Evolutionary conservation across 2,797 vertebrate species (phyloP).

Genomic region (Cirrhinus mrigala): DNA sequence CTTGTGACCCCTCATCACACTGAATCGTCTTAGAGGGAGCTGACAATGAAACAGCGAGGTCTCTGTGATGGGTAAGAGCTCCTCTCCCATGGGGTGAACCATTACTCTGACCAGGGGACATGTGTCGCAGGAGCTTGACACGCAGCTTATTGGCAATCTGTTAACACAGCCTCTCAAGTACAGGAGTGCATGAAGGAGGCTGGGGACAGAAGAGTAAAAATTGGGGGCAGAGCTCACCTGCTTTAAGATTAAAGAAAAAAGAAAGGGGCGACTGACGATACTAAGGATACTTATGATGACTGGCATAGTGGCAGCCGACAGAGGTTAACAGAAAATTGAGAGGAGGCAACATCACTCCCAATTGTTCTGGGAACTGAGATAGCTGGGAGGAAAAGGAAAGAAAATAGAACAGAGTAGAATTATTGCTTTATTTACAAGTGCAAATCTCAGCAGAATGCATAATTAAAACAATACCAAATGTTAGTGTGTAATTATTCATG

Average conservation of each 20-base stretch:
- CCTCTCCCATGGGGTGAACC: constrained; percentile 67
- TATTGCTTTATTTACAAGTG: constrained; percentile 47
- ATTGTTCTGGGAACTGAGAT: neutral
- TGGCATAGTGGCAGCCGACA: constrained; percentile 4
- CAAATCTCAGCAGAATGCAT: constrained; percentile 22
- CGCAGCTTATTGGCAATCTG: constrained; percentile 82
- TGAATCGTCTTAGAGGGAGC: constrained; percentile 55
- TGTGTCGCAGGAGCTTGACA: constrained; percentile 71
- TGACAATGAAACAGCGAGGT: constrained; percentile 63
- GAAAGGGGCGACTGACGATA: constrained; percentile 66
- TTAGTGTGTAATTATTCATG: neutral
- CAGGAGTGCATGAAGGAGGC: constrained; percentile 57
- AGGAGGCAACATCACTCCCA: neutral
- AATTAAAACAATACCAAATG: constrained; percentile 24
- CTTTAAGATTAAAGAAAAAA: constrained; percentile 41
- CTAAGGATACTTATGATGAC: constrained; percentile 31
- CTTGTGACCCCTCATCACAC: constrained; percentile 26
- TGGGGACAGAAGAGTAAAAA: constrained; percentile 51
- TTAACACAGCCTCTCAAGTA: constrained; percentile 73
- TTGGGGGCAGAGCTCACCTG: constrained; percentile 63
- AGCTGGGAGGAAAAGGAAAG: constrained; percentile 40
- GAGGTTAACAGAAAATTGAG: constrained; percentile 24
- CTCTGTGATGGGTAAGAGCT: constrained; percentile 73
- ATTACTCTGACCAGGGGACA: constrained; percentile 70
- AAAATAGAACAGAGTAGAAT: constrained; percentile 52